These are phyloP conservation scores for Bungarus multicinctus DNA, from an alignment of 2,113 vertebrate genomes.

Conservation along the genomic window DNA sequence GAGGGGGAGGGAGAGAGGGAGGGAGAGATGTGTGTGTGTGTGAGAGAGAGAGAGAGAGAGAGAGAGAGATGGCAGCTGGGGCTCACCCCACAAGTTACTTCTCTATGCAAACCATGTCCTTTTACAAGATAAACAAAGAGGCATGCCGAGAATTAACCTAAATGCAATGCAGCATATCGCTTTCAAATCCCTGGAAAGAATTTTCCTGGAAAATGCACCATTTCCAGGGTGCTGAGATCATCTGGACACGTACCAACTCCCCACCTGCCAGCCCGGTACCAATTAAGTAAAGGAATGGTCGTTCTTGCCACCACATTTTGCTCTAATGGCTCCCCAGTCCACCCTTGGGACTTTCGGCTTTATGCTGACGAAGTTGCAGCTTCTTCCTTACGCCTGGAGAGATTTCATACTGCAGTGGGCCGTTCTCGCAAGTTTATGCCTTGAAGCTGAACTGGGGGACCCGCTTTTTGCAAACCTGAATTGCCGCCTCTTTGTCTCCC, in stretches of 20 bases:
- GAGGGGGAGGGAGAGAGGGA: too few species aligned
- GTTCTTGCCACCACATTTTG: neutral
- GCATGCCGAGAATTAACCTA: neutral
- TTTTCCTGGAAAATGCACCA: rapidly evolving
- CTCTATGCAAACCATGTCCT: rapidly evolving
- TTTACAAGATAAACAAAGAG: rapidly evolving
- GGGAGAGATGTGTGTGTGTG: neutral
- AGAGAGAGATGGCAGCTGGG: neutral
- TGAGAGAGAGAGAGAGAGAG: neutral
- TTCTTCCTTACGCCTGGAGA: neutral
- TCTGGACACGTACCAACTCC: neutral
- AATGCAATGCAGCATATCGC: neutral
- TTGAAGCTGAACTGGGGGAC: neutral
- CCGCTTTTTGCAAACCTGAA: neutral
- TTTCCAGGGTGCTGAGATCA: neutral
- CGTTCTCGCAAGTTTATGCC: neutral
- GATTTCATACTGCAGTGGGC: neutral
- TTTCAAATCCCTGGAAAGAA: neutral
- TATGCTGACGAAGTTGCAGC: neutral
- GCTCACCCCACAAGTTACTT: rapidly evolving
- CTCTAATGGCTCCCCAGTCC: neutral
- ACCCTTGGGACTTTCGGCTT: neutral
- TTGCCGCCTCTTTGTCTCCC: neutral
- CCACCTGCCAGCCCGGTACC: neutral
- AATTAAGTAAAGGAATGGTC: neutral